Evolutionary conservation across 2,797 vertebrate genomes (phyloP).

Genomic region (Cryptoblepharus egeriae): DNA sequence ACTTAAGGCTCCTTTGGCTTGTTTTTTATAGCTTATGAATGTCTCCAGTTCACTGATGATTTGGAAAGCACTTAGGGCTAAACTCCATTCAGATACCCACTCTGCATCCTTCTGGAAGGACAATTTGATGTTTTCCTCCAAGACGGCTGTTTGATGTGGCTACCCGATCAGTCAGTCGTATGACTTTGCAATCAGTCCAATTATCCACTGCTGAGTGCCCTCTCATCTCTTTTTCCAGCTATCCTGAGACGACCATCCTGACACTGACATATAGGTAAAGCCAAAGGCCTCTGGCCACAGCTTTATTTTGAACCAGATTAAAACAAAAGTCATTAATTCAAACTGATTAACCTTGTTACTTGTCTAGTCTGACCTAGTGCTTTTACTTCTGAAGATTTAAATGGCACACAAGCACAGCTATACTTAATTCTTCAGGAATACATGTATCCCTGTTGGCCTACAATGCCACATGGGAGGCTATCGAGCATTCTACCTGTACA

Average conservation of each 20-base stretch:
- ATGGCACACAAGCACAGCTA: conserved; percentile 7
- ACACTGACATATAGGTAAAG: conserved; percentile 38
- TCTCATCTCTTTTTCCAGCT: conserved; percentile 19
- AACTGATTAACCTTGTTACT: conserved; percentile 33
- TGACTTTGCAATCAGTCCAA: conserved; percentile 4
- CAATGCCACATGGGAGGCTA: not conserved
- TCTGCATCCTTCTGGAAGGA: conserved; percentile 20
- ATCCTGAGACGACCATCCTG: conserved; percentile 12
- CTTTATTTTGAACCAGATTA: conserved; percentile 24
- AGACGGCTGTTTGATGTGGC: conserved; percentile 30
- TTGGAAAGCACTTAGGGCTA: conserved; percentile 48
- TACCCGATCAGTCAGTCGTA: not conserved
- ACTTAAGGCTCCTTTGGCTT: conserved; percentile 57
- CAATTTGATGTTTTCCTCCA: conserved; percentile 20
- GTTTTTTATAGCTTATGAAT: conserved; percentile 17
- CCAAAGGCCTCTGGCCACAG: conserved; percentile 17
- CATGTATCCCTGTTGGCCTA: not conserved
- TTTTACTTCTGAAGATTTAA: conserved; percentile 36
- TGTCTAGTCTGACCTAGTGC: not conserved
- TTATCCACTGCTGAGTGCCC: not conserved
- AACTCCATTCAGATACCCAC: conserved; percentile 55
- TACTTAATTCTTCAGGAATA: not conserved
- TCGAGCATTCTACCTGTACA: not conserved
- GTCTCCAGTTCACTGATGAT: conserved; percentile 51
- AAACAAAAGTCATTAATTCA: conserved; percentile 37